Evolutionary conservation across 2,797 vertebrate genomes (phyloP).

Genomic region (Gadopsis bispinosus): DNA sequence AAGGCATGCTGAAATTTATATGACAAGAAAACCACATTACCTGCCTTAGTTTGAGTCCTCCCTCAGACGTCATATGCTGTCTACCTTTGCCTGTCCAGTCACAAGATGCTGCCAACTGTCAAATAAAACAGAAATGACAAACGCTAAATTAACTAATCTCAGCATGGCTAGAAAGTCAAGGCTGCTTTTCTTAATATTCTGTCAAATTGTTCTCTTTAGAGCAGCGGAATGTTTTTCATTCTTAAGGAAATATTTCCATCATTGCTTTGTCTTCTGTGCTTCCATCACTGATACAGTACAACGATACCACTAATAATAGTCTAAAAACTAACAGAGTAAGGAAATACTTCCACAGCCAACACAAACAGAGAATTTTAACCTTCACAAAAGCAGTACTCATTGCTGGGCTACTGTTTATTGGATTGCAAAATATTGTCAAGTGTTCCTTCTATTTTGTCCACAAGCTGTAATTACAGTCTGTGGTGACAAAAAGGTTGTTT

Average conservation of each 20-base stretch:
- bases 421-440: background rate
- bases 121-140: background rate
- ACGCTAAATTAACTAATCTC: background rate
- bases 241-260: background rate
- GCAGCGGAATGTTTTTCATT: background rate
- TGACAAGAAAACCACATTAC: background rate
- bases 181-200: background rate
- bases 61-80: background rate
- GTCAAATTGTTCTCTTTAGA: background rate
- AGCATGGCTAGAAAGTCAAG: background rate
- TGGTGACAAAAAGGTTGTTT: background rate
- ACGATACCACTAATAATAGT: too few species aligned
- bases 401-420: background rate
- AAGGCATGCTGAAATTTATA: background rate
- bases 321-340: background rate
- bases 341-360: background rate
- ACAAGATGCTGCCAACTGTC: background rate
- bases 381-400: background rate
- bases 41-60: background rate
- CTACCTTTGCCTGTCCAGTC: background rate
- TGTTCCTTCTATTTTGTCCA: background rate
- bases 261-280: background rate
- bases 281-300: background rate
- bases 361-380: background rate
- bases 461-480: background rate